Percentiles rank a stretch among this genome's conserved stretches.
These are phyloP conservation scores for Atrichornis clamosus DNA, from an alignment of 2,113 vertebrate species.

Conservation along the genomic window DNA sequence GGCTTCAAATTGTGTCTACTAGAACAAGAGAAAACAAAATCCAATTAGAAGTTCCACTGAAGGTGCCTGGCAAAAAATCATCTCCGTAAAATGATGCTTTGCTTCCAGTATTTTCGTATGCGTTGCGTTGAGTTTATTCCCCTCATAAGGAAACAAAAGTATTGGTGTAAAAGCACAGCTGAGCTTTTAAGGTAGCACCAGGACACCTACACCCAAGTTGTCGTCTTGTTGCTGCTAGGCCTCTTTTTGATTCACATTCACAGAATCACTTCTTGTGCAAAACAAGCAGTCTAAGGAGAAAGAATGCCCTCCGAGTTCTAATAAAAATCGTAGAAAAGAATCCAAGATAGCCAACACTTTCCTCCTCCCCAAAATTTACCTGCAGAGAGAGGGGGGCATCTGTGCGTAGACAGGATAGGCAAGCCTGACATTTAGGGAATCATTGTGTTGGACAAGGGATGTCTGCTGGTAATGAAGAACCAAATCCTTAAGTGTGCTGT, in stretches of 20 bases:
- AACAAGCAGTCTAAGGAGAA: constrained; percentile 98
- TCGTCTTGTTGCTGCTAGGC: constrained; percentile 77
- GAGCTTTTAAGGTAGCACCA: constrained; percentile 84
- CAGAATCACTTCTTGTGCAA: constrained; percentile 99
- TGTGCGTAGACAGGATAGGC: constrained; percentile 90
- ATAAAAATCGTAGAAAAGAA: constrained; percentile 80
- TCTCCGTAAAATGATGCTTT: constrained; percentile 41
- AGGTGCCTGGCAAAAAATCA: constrained; percentile 70
- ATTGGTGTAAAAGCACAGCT: constrained; percentile 69
- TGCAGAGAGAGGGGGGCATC: constrained; percentile 80
- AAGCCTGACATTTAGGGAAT: constrained; percentile 93
- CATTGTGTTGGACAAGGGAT: constrained; percentile 93
- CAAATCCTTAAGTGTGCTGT: constrained; percentile 91
- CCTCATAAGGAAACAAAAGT: constrained; percentile 68
- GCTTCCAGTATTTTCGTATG: constrained; percentile 59
- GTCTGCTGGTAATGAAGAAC: constrained; percentile 96
- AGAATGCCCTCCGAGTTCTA: constrained; percentile 91
- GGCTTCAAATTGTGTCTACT: constrained; percentile 39
- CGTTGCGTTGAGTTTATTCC: constrained; percentile 36
- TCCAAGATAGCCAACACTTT: constrained; percentile 64
- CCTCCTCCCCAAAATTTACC: constrained; percentile 77
- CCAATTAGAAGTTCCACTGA: constrained; percentile 62
- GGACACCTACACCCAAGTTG: constrained; percentile 78
- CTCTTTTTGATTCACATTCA: constrained; percentile 93
- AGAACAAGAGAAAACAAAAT: constrained; percentile 61